Conservation (phyloP, 1,140 invertebrate species). For the Phymastichus coffea region DNA sequence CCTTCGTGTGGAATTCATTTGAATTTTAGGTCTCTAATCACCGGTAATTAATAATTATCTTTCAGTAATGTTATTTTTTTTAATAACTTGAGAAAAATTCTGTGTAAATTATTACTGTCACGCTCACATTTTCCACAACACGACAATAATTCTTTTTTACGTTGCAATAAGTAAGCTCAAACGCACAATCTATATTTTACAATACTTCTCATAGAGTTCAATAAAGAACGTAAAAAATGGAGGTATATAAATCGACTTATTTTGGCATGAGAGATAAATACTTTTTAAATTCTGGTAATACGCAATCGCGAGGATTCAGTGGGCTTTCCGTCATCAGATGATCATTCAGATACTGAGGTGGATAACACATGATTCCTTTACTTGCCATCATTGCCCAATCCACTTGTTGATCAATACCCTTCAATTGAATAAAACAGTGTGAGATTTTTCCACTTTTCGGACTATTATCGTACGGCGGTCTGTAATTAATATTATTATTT, state of each 20-base stretch:
- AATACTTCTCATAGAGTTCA: too few relatives aligned
- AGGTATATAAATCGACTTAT: too few relatives aligned
- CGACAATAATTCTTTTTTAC: background rate
- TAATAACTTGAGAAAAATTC: background rate
- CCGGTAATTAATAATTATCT: background rate
- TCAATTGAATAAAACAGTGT: slow-evolving; percentile 61
- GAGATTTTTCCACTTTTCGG: slow-evolving; percentile 52
- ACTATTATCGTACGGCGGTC: slow-evolving; percentile 48
- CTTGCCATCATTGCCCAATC: slow-evolving; percentile 56
- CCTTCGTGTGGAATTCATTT: slow-evolving; percentile 24
- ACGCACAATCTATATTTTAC: too few relatives aligned
- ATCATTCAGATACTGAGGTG: slow-evolving; percentile 61
- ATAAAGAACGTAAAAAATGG: too few relatives aligned
- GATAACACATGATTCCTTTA: slow-evolving; percentile 59
- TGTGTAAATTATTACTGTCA: background rate
- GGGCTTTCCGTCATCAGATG: slow-evolving; percentile 50
- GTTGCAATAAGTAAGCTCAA: background rate
- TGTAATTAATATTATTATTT: slow-evolving; percentile 28
- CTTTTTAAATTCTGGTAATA: slow-evolving; percentile 53
- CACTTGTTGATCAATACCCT: slow-evolving; percentile 54
- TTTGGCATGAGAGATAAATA: slow-evolving; percentile 48
- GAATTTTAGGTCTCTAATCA: slow-evolving; percentile 32
- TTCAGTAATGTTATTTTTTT: too few relatives aligned
- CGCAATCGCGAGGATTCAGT: slow-evolving; percentile 50
- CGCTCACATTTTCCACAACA: background rate